phyloP scores from a whole-genome alignment of 2,113 vertebrate genomes.

The Grammomys surdaster region DNA sequence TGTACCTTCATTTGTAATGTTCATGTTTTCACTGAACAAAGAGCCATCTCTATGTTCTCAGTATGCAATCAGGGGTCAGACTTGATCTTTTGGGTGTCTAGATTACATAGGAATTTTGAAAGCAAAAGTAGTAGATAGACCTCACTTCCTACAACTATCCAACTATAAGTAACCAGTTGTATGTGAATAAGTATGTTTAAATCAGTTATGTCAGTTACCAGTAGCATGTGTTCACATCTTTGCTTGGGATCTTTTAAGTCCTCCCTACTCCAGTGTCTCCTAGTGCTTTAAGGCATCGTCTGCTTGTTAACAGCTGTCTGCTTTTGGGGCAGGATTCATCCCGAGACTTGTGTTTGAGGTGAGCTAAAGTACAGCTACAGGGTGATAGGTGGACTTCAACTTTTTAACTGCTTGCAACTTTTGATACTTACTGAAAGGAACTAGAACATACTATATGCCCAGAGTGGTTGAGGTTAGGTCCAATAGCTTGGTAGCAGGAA shows the following conservation, averaged over 20 bases:
- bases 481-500: not conserved
- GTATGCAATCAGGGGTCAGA: not conserved
- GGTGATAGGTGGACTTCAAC: not conserved
- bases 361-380: not conserved
- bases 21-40: not conserved
- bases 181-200: not conserved
- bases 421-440: not conserved
- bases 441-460: not conserved
- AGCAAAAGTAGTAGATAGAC: not conserved
- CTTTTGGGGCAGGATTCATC: not conserved
- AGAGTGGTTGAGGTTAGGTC: not conserved
- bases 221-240: not conserved
- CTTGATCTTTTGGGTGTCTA: not conserved
- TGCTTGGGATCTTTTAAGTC: not conserved
- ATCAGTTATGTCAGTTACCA: not conserved
- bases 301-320: not conserved
- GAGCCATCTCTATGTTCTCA: not conserved
- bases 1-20: not conserved
- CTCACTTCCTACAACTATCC: not conserved
- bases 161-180: not conserved
- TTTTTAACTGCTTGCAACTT: not conserved
- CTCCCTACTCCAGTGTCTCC: not conserved
- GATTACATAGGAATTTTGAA: not conserved
- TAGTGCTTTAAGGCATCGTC: not conserved
- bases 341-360: not conserved